These are phyloP conservation scores for Bubalus kerabau DNA, from an alignment of 2,113 vertebrate genomes.

Conservation along the genomic window DNA sequence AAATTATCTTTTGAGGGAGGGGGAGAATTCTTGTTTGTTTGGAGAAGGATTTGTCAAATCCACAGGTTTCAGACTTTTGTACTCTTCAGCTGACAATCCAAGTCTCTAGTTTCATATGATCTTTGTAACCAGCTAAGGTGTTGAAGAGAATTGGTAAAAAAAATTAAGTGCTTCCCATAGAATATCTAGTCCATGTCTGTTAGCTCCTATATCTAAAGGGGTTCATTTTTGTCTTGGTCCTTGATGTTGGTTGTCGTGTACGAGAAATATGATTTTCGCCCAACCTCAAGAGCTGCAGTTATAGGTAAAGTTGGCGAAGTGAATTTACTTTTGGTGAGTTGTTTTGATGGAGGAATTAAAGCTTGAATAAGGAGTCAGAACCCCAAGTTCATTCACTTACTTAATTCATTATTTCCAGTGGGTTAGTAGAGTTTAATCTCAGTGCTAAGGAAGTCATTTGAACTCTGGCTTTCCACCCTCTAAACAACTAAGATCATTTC, in stretches of 20 bases:
- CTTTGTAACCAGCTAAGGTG: background rate
- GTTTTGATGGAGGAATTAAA: background rate
- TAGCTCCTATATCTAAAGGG: background rate
- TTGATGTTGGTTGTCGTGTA: background rate
- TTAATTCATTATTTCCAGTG: background rate
- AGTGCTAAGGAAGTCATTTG: background rate
- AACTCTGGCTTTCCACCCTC: background rate
- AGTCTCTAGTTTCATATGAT: background rate
- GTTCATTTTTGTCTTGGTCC: background rate
- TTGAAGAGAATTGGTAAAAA: background rate
- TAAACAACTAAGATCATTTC: background rate
- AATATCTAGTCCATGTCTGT: background rate
- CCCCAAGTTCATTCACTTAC: background rate
- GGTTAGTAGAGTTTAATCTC: background rate
- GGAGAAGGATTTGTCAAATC: background rate
- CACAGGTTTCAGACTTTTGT: background rate
- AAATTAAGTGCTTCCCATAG: background rate
- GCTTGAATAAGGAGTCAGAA: background rate
- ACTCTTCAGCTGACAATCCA: background rate
- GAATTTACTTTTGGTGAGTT: background rate
- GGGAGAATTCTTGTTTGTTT: background rate
- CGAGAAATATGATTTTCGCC: background rate
- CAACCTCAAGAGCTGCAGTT: background rate
- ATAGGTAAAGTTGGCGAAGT: background rate
- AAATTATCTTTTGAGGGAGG: background rate